Evolutionary conservation across 2,888 invertebrate species (phyloP), one percentile per base, ranked within the genome.

Genomic region (Tromatobia lineatoria): DNA sequence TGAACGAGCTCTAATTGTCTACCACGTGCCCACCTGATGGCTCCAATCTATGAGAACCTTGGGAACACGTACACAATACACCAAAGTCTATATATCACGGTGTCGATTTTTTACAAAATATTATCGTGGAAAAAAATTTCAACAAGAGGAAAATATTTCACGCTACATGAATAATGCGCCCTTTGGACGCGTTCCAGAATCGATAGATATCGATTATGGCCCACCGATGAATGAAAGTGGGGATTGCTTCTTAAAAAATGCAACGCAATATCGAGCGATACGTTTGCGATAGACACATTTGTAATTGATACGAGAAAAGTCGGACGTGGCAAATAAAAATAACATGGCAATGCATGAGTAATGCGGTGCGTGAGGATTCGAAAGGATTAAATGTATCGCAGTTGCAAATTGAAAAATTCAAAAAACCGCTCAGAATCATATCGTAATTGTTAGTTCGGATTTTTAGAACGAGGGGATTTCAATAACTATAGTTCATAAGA

Each of bases 241-340:
- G 23, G 45, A 47, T 69, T 69, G 67, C 45, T 34, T 25, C 42
- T 67, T 82, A 38, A 77, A 82, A 78, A 78, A 78, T 82, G 52
- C 74, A 71, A 29, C 64, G 73, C 54, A 38, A n/a, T 82, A 82
- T 78, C 45, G 82, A 82, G 23, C 74, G 69, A 59, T 77, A 59
- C 38, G 42, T 50, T 57, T 10, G 23, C 50, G 45, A 47, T 20
- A 59, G 45, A 47, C 23, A 78, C 25, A 18, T 15, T 38, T 59
- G 50, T 38, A 70, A 52, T 4, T 47, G 10, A 34, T 57, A 25
- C 25, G 77, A 61, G 47, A 11, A 61, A 47, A 59, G 45, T 20
- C 47, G 47, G 3, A 45, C 38, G 61, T 47, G 45, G 47, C 23
- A 29, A 38, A 61, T 50, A n/a, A 61, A 50, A 61, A 61, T 78